Base-by-base conservation (phyloP, 2,797 vertebrate species). In the Adrianichthys oophorus region DNA sequence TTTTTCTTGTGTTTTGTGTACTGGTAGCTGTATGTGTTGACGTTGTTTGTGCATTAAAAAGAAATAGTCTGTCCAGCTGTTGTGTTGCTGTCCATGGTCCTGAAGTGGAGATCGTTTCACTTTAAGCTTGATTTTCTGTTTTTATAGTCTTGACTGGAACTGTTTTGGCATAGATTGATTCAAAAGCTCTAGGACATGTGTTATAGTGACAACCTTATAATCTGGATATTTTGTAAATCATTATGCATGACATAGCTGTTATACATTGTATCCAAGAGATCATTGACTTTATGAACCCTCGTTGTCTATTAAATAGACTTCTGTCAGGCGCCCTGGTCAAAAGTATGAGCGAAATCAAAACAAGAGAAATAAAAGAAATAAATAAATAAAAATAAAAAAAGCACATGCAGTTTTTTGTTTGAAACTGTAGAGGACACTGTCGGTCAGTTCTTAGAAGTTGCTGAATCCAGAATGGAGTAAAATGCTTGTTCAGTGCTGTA, bases 81-180 rank as follows among this genome's bases (percentile, higher is more conserved):
- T 7, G 4, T 4, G 63, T 80, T 72, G 79, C 91, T 92, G 76
- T 92, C 91, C 89, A 23, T 59, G 91, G 92, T 93, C 50, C 91
- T 93, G 90, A 91, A 90, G 10, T 14, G 1, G 12, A 32, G 15
- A 14, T 29, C 0, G 5, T 4, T 53, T 17, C 1, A 4, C 4
- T 29, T 64, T 47, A 0, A 8, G 2, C 5, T 26, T 62, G 37
- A 1, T 13, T 26, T 13, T 48, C 4, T 1, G 3, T 15, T 16
- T 15, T 32, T 7, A 23, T 21, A 16, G 4, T 40, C 44, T 47
- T 40, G 15, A 1, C 14, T 14, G 2, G 32, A 37, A 37, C 32
- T 37, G 8, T 37, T 37, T 37, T 12, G 32, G 10, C 10, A 37
- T 37, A 4, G 10, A 12, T 37, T 37, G 32, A 37, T 37, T 37